Conservation (phyloP, 2,888 invertebrate species). For the Chymomyza amoena region DNA sequence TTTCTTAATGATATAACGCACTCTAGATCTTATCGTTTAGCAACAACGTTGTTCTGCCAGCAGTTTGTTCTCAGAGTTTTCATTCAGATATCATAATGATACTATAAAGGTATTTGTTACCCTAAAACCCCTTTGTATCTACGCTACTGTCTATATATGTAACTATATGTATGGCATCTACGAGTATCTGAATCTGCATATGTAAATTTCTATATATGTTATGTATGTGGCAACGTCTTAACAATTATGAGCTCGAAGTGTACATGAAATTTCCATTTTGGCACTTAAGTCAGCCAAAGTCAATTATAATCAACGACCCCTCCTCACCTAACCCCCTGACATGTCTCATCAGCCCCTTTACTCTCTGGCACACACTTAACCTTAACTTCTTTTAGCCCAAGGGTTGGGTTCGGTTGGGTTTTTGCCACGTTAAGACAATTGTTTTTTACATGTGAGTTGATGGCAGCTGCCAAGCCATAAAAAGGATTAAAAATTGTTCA, state of each 20-base stretch:
- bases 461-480: conserved; percentile 48
- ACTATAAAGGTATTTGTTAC: too few relatives aligned
- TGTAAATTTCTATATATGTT: not conserved
- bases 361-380: not conserved
- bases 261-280: conserved; percentile 79
- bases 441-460: not conserved
- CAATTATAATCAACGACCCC: conserved; percentile 75
- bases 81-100: too few relatives aligned
- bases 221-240: conserved; percentile 23
- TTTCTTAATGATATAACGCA: too few relatives aligned
- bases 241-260: conserved; percentile 50
- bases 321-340: not conserved
- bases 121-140: too few relatives aligned
- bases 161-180: too few relatives aligned
- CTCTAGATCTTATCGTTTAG: too few relatives aligned
- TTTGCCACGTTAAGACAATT: conserved; percentile 21
- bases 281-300: conserved; percentile 77
- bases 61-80: too few relatives aligned
- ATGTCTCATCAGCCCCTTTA: not conserved
- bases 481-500: conserved; percentile 61
- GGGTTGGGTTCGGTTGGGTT: not conserved
- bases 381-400: not conserved
- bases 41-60: too few relatives aligned
- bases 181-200: not conserved
- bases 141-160: too few relatives aligned